These are phyloP conservation scores for Lerema accius DNA, from an alignment of 1,140 invertebrate genomes.

Conservation along the genomic window DNA sequence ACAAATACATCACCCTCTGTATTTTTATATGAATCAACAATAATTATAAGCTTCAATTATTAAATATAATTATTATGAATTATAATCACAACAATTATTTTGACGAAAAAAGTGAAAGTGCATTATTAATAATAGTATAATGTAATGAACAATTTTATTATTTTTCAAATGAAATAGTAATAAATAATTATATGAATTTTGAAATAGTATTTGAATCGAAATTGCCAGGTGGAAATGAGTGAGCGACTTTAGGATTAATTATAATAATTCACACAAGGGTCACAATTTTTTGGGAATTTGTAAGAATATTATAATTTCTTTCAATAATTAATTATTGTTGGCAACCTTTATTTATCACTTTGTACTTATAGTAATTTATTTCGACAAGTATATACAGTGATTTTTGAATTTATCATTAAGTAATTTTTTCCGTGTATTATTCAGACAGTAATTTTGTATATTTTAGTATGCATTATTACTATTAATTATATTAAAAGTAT, in stretches of 20 bases:
- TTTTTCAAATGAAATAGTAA: slow-evolving; percentile 1
- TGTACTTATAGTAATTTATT: no score
- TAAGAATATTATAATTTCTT: not conserved
- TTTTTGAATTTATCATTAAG: no score
- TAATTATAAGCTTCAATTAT: not conserved
- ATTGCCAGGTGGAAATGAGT: slow-evolving; percentile 14
- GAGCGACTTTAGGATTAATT: not conserved
- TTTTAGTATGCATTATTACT: not conserved
- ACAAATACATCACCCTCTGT: no score
- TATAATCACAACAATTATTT: not conserved
- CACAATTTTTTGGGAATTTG: slow-evolving; percentile 4
- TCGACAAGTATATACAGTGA: no score
- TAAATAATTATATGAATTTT: not conserved
- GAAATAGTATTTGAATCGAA: slow-evolving; percentile 7
- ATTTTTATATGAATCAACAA: not conserved
- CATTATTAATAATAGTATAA: not conserved
- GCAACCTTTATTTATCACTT: no score
- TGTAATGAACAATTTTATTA: slow-evolving; percentile 22
- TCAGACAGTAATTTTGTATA: no score
- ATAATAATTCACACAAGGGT: slow-evolving; percentile 1
- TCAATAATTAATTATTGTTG: not conserved
- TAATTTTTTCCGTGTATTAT: no score
- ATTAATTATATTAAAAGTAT: not conserved
- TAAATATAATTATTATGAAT: not conserved
- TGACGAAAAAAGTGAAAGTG: not conserved